Conservation (phyloP, 2,113 vertebrate genomes). For the Phocoena phocoena region DNA sequence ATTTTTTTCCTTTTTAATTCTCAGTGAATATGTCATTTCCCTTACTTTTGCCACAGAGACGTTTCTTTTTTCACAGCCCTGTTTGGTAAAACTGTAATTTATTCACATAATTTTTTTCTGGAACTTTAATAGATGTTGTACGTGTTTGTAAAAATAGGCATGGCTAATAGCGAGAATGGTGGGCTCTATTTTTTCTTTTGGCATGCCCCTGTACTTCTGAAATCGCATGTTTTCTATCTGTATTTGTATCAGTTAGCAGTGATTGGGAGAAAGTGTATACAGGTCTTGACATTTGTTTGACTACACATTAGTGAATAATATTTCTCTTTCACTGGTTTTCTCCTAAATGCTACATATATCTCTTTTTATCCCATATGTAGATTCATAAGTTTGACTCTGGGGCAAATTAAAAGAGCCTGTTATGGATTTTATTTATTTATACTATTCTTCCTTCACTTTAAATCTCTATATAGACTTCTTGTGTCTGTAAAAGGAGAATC, state of each 20-base stretch:
- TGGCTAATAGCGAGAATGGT: not conserved
- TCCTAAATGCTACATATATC: not conserved
- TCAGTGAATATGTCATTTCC: not conserved
- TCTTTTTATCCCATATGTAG: not conserved
- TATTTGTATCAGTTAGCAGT: not conserved
- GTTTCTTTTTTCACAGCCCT: not conserved
- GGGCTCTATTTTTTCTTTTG: not conserved
- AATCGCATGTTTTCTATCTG: not conserved
- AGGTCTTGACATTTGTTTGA: not conserved
- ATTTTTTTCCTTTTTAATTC: not conserved
- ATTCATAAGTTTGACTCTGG: not conserved
- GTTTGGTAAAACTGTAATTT: not conserved
- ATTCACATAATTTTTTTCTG: not conserved
- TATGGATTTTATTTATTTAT: not conserved
- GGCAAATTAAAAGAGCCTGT: not conserved
- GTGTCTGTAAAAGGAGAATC: not conserved
- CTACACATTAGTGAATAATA: not conserved
- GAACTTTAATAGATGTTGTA: not conserved
- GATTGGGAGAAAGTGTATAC: not conserved
- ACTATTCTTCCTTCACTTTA: not conserved
- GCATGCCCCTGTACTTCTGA: not conserved
- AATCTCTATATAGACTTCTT: not conserved
- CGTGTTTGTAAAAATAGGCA: not conserved
- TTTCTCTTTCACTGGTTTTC: not conserved
- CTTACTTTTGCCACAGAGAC: not conserved